These are phyloP conservation scores for Narcine bancroftii DNA, from an alignment of 2,113 vertebrate genomes.

Conservation along the genomic window DNA sequence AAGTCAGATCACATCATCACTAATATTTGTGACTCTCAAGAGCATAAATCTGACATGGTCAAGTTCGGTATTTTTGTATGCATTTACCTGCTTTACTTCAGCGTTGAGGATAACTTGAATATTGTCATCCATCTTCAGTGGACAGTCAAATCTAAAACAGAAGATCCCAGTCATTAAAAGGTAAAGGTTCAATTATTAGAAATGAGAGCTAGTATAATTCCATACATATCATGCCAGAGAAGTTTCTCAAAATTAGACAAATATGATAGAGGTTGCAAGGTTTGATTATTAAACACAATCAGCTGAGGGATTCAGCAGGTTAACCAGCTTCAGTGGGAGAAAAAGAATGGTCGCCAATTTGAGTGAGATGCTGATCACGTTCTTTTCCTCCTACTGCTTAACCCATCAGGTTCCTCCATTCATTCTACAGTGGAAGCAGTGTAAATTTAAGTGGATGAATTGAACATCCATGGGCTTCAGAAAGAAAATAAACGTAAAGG, in stretches of 20 bases:
- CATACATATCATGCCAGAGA: background rate
- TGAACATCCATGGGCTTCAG: background rate
- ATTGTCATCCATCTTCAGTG: slow-evolving; percentile 47
- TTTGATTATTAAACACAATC: background rate
- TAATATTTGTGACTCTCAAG: background rate
- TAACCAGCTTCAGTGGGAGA: no score
- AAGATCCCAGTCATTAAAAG: background rate
- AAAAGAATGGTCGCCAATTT: no score
- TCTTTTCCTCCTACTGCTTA: no score
- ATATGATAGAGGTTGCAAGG: background rate
- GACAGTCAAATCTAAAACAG: slow-evolving; percentile 40
- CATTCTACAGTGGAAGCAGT: no score
- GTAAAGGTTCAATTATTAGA: background rate
- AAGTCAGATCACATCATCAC: background rate
- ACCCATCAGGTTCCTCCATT: no score
- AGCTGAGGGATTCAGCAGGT: background rate
- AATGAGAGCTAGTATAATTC: no score
- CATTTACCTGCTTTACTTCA: slow-evolving; percentile 48
- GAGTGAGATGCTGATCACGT: no score
- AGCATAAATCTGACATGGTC: no score
- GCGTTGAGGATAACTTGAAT: slow-evolving; percentile 48
- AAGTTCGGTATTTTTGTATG: background rate
- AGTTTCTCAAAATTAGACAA: background rate
- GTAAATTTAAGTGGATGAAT: background rate
- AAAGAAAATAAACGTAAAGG: background rate